Conservation (phyloP, 2,113 vertebrate genomes). For the Cheilinus undulatus region DNA sequence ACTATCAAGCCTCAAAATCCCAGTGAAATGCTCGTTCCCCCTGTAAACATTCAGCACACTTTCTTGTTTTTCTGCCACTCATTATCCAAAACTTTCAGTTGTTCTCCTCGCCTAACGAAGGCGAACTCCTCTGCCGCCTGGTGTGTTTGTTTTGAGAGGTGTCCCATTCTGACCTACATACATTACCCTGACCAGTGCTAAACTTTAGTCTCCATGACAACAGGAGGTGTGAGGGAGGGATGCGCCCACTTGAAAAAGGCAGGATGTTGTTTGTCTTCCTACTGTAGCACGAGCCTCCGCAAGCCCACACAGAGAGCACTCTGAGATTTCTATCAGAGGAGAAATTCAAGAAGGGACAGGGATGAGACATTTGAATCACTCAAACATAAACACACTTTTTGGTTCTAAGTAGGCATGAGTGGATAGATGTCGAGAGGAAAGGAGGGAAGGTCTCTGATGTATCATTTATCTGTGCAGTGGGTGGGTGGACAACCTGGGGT, state of each 20-base stretch:
- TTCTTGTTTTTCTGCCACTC: constrained; percentile 25
- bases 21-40: constrained; percentile 26
- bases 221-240: constrained; percentile 53
- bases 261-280: constrained; percentile 44
- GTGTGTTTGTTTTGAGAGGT: constrained; percentile 65
- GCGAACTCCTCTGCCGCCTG: constrained; percentile 17
- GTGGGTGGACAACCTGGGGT: constrained; percentile 55
- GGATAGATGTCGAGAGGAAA: constrained; percentile 28
- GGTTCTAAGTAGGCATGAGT: constrained; percentile 20
- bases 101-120: constrained; percentile 27
- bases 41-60: constrained; percentile 20
- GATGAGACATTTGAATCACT: constrained; percentile 11
- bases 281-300: constrained; percentile 16
- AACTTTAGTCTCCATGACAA: constrained; percentile 83
- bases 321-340: constrained; percentile 12
- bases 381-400: constrained; percentile 7
- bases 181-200: constrained; percentile 60
- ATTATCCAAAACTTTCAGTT: constrained; percentile 46
- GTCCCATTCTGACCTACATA: constrained; percentile 77
- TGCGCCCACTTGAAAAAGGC: constrained; percentile 53
- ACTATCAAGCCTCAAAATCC: constrained; percentile 4
- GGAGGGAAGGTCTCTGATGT: constrained; percentile 70
- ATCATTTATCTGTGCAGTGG: constrained; percentile 72
- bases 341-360: background rate
- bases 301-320: constrained; percentile 45